Percentiles rank a stretch among this genome's conserved stretches.
Conservation (phyloP, 2,797 vertebrate species). For the Vireo griseus region DNA sequence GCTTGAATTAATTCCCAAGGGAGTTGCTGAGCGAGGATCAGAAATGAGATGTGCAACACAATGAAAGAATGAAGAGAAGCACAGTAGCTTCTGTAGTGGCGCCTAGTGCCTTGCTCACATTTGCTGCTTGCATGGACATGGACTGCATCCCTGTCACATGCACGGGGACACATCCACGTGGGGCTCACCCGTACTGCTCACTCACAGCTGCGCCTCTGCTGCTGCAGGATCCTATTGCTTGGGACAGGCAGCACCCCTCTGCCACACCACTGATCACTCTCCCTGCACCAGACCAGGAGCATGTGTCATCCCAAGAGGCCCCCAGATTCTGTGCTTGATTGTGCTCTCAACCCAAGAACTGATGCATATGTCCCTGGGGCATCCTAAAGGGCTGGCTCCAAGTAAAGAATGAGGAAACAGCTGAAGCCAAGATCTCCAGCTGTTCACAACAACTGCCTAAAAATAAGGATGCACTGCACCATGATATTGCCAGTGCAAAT, state of each 20-base stretch:
- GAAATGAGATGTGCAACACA: not conserved
- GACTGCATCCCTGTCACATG: not conserved
- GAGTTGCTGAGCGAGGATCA: not conserved
- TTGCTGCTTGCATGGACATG: not conserved
- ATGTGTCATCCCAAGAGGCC: not conserved
- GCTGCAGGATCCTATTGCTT: not conserved
- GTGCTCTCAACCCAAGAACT: not conserved
- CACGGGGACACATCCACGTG: not conserved
- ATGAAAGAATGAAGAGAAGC: not conserved
- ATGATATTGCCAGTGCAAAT: not conserved
- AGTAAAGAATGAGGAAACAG: not conserved
- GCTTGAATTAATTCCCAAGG: not conserved
- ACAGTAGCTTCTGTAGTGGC: accelerated
- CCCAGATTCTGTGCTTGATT: not conserved
- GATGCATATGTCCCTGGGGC: not conserved
- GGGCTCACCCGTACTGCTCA: not conserved
- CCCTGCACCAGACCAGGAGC: not conserved
- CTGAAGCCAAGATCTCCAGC: not conserved
- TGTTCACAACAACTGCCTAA: not conserved
- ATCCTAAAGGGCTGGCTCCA: not conserved
- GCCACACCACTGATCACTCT: not conserved
- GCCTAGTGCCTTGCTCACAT: not conserved
- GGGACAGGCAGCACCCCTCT: not conserved
- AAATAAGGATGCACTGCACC: accelerated
- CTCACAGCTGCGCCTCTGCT: not conserved